Percentiles rank a stretch among this genome's conserved stretches.
phyloP scores from a whole-genome alignment of 2,113 vertebrate genomes.

The Eidolon helvum region DNA sequence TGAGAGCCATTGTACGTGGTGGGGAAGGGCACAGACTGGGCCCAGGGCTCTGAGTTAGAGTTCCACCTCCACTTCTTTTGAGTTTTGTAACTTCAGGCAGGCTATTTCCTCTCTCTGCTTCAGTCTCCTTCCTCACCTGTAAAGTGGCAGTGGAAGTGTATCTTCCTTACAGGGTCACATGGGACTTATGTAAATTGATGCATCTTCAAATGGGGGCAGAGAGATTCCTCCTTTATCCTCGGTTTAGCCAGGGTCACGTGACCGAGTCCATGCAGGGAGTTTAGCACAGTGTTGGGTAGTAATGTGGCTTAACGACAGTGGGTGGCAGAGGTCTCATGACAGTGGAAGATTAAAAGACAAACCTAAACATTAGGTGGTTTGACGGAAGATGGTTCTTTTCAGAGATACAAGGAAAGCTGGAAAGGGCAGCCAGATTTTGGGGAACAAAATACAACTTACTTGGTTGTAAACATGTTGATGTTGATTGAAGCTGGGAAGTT shows the following conservation, averaged over 20 bases:
- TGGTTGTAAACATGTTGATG: neutral
- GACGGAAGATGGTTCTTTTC: neutral
- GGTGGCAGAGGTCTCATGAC: neutral
- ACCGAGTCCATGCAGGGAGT: accelerated
- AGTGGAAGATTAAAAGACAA: neutral
- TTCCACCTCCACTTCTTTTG: neutral
- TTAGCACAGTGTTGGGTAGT: neutral
- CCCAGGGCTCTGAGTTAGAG: neutral
- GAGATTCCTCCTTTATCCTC: neutral
- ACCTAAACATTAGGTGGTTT: neutral
- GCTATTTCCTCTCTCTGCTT: neutral
- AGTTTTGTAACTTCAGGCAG: neutral
- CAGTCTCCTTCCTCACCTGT: neutral
- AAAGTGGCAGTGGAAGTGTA: neutral
- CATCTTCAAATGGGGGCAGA: neutral
- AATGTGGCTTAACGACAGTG: neutral
- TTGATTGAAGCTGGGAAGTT: neutral
- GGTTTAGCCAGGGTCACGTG: neutral
- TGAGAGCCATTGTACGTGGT: accelerated
- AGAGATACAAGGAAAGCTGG: neutral
- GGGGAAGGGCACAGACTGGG: neutral
- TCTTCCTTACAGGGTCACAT: neutral
- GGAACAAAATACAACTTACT: neutral
- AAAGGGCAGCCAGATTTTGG: neutral
- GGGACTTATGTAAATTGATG: neutral